Base-by-base conservation (phyloP, 2,113 vertebrate genomes). In the Sylvietta virens region DNA sequence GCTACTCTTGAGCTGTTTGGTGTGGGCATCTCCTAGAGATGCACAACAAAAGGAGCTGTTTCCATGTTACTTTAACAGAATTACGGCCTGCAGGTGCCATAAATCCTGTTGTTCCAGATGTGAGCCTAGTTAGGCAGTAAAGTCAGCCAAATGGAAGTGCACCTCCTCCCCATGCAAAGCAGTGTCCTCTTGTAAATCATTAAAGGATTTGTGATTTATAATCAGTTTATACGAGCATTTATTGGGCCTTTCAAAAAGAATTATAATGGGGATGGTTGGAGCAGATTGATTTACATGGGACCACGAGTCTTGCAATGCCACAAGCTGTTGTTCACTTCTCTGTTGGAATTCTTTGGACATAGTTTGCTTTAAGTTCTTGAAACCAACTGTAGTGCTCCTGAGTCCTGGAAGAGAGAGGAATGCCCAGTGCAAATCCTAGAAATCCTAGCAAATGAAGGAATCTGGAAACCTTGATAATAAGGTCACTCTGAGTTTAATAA, bases 171-270 rank as follows among this genome's bases (percentile, higher is more conserved):
- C 47, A 66, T 76, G 74, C 64, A 83, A 65, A 94, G 54, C 80
- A 64, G 21, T 5, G 42, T 58, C 78, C 64, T 65, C 53, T 65
- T 80, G 70, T 39, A 86, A 80, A 76, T 76, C 81, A 45, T 88
- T 96, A 91, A 88, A 72, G 89, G 31, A 58, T n/a, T 73, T 85
- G 61, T 95, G 81, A 94, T 96, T 97, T 94, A 91, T 70, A 48
- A n/a, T 69, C 28, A 47, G 48, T 21, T 94, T 83, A 58, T 69
- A 44, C 0, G 0, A 77, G 82, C 61, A 22, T 95, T 95, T 95
- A 94, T 86, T 86, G 60, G 47, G 16, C 76, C 93, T 97, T 88
- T 95, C 78, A 85, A 37, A 74, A 77, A 87, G 95, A 97, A 51
- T 97, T 95, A 94, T 24, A 58, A 39, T 7, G 17, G 65, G 39